Percentiles rank a stretch among this genome's conserved stretches.
phyloP scores from a whole-genome alignment of 92 coral and sea anemone species.

The Actinostola sp. region DNA sequence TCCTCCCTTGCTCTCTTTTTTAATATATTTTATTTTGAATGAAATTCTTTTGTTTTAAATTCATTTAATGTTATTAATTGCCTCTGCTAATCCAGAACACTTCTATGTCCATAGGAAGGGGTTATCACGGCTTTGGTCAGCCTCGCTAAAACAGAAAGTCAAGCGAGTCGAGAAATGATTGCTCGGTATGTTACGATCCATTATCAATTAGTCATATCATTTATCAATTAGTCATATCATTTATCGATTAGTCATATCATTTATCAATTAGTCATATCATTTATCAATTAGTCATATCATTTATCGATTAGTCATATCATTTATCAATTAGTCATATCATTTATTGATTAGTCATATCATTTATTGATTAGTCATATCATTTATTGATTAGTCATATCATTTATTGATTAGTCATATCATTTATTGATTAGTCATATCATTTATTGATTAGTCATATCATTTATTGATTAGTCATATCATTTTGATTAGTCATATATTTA shows the following conservation, averaged over 20 bases:
- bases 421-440: not conserved
- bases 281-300: not conserved
- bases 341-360: not conserved
- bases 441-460: not conserved
- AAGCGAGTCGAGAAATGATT: conserved; percentile 88
- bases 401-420: not conserved
- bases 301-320: not conserved
- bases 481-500: no score
- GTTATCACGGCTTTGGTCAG: conserved; percentile 80
- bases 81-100: no score
- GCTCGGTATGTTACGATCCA: conserved; percentile 57
- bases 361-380: not conserved
- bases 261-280: not conserved
- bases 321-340: not conserved
- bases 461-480: no score
- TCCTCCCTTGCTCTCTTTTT: not conserved
- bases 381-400: not conserved
- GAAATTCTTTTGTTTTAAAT: no score
- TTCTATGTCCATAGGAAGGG: no score
- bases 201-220: not conserved
- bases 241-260: not conserved
- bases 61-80: no score
- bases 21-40: no score
- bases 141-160: conserved; percentile 87
- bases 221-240: not conserved